These are phyloP conservation scores for Limnephilus auricula DNA, from an alignment of 2,888 invertebrate genomes.

Conservation along the genomic window DNA sequence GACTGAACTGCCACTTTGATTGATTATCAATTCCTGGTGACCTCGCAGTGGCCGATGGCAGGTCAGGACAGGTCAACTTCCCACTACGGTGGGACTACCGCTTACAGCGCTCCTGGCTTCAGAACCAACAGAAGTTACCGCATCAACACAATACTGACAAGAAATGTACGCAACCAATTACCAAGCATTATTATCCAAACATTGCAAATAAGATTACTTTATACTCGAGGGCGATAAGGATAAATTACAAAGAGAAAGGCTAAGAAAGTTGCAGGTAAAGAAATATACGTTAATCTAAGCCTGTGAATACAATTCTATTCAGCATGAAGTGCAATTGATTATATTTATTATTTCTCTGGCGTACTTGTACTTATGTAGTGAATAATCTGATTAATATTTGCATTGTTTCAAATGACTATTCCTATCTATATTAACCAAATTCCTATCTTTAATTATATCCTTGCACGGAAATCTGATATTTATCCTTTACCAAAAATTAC, in stretches of 20 bases:
- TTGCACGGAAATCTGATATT: constrained; percentile 39
- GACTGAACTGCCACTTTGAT: background rate
- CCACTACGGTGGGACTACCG: background rate
- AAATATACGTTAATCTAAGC: constrained; percentile 17
- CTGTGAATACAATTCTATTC: constrained; percentile 23
- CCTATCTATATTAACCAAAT: constrained; percentile 50
- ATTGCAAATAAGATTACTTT: background rate
- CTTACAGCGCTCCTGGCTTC: background rate
- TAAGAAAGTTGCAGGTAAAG: constrained; percentile 6
- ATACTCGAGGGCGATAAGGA: background rate
- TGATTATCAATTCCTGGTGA: background rate
- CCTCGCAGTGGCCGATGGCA: background rate
- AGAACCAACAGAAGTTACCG: background rate
- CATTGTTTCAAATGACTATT: constrained; percentile 38
- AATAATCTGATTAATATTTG: constrained; percentile 13
- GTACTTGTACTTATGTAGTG: constrained; percentile 19
- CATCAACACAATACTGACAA: background rate
- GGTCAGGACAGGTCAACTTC: background rate
- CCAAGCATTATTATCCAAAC: background rate
- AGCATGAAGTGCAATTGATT: constrained; percentile 31
- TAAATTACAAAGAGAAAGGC: background rate
- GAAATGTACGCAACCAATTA: constrained; percentile 14
- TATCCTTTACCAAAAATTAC: constrained; percentile 24
- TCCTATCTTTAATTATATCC: constrained; percentile 19
- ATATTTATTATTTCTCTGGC: background rate